These are phyloP conservation scores for Diabrotica virgifera DNA, from an alignment of 1,140 invertebrate species.

Conservation along the genomic window DNA sequence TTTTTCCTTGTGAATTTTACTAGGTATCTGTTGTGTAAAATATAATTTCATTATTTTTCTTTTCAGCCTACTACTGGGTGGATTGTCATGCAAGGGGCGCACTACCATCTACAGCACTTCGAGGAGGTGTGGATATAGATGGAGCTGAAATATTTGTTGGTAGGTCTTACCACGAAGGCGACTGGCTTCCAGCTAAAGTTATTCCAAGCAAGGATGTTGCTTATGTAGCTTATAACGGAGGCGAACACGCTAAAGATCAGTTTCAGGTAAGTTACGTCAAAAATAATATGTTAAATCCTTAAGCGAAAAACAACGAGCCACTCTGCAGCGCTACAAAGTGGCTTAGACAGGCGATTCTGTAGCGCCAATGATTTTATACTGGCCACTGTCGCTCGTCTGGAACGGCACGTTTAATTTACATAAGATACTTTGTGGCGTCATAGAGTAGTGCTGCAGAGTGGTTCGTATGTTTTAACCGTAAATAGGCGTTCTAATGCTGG, in stretches of 20 bases:
- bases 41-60: background rate
- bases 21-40: background rate
- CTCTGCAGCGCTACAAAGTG: no score
- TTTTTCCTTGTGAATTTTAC: background rate
- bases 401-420: no score
- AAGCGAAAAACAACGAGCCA: no score
- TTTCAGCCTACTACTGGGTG: conserved; percentile 45
- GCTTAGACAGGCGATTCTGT: no score
- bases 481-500: no score
- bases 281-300: background rate
- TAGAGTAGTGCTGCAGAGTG: no score
- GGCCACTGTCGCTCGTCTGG: no score
- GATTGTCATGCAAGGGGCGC: conserved; percentile 30
- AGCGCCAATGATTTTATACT: no score
- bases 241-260: conserved; percentile 59
- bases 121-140: conserved; percentile 68
- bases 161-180: conserved; percentile 66
- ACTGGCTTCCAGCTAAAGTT: conserved; percentile 73
- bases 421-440: no score
- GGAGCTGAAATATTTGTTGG: conserved; percentile 73
- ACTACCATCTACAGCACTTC: conserved; percentile 54
- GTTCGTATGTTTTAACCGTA: no score
- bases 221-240: conserved; percentile 63
- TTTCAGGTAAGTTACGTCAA: conserved; percentile 53
- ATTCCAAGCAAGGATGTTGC: conserved; percentile 63